phyloP scores from a whole-genome alignment of 2,888 invertebrate genomes.

The Helobdella robusta region DNA sequence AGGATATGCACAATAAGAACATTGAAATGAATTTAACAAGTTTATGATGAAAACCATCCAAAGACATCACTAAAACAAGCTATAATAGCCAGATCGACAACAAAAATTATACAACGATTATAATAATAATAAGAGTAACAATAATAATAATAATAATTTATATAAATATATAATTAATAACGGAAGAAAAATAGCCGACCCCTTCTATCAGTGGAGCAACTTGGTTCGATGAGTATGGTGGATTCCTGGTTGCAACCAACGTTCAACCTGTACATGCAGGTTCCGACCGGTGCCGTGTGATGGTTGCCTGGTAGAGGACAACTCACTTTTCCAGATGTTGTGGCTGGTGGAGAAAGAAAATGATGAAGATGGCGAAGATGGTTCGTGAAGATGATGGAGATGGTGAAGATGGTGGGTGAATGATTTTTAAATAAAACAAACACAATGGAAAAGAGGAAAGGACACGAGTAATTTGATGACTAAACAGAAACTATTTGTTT shows the following conservation, averaged over 20 bases:
- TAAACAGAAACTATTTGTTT: too few species aligned
- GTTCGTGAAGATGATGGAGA: neutral
- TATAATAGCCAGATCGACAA: neutral
- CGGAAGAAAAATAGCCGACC: neutral
- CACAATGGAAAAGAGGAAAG: too few species aligned
- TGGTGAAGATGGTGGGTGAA: neutral
- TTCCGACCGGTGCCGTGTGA: constrained; percentile 24
- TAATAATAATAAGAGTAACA: too few species aligned
- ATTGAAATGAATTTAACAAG: neutral
- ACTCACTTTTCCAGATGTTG: neutral
- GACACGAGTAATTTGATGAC: too few species aligned
- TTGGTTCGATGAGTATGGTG: constrained; percentile 27
- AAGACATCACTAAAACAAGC: neutral
- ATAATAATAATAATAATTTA: neutral
- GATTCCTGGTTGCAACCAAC: constrained; percentile 21
- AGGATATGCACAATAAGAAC: neutral
- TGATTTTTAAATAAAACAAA: too few species aligned
- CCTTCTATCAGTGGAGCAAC: constrained; percentile 23
- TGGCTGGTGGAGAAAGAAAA: neutral
- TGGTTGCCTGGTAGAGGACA: constrained; percentile 27
- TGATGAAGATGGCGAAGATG: neutral
- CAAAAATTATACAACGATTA: neutral
- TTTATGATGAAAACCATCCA: neutral
- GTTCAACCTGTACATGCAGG: constrained; percentile 25
- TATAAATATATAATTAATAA: neutral